Evolutionary conservation across 2,113 vertebrate species (phyloP).

Genomic region (Megaceryle torquata): DNA sequence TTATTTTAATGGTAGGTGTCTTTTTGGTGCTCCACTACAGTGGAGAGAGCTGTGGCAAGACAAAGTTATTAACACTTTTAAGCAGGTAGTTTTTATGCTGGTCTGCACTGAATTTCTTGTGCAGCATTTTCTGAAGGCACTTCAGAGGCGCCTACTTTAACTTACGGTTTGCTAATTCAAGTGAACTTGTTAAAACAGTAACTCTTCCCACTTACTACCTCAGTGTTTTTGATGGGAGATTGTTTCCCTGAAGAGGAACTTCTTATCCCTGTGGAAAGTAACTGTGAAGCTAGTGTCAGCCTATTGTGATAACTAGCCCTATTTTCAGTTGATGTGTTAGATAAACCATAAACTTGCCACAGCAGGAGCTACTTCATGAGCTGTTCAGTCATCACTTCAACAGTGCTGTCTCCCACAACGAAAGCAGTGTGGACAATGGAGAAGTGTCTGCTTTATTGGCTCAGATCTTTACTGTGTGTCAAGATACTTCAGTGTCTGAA

Average conservation of each 20-base stretch:
- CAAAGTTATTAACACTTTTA: background rate
- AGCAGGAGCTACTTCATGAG: constrained; percentile 5
- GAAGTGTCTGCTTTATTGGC: background rate
- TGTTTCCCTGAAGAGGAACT: background rate
- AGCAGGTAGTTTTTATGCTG: background rate
- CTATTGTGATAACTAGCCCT: background rate
- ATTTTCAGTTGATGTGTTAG: background rate
- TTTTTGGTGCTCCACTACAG: background rate
- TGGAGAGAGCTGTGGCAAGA: background rate
- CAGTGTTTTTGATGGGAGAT: background rate
- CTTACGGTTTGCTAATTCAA: background rate
- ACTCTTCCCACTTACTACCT: background rate
- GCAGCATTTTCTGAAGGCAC: background rate
- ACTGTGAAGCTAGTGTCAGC: background rate
- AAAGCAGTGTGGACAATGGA: background rate
- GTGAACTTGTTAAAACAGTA: background rate
- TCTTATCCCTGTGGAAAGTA: background rate
- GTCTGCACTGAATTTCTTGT: background rate
- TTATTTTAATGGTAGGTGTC: background rate
- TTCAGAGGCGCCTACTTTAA: background rate
- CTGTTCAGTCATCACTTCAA: background rate
- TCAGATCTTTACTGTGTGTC: background rate
- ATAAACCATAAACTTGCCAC: background rate
- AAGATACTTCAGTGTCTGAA: background rate
- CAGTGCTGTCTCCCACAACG: background rate